A percentile compares a stretch with the other conserved stretches of the same genome.
Evolutionary conservation across 2,888 invertebrate genomes (phyloP).

Genomic region (Lithosia quadra): DNA sequence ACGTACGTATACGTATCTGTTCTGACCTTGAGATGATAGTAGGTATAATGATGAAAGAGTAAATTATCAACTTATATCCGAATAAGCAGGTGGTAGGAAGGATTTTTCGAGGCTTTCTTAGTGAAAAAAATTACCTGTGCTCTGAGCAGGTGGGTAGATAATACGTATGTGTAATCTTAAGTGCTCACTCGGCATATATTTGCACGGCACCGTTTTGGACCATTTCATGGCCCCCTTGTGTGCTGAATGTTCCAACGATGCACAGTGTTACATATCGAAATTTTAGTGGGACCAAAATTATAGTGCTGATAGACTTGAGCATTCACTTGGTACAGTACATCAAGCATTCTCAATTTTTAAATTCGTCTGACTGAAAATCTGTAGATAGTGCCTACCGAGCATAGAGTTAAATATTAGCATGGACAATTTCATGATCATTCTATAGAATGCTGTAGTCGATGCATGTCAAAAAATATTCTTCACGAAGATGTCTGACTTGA

Average conservation of each 20-base stretch:
- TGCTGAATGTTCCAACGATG: constrained; percentile 26
- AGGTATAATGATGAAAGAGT: not conserved
- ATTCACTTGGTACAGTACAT: too few species aligned
- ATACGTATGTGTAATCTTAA: constrained; percentile 21
- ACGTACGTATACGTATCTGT: not conserved
- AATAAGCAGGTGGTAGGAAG: not conserved
- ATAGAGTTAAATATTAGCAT: too few species aligned
- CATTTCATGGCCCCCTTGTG: constrained; percentile 25
- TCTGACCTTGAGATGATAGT: not conserved
- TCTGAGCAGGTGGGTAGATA: constrained; percentile 6
- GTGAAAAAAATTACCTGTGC: not conserved
- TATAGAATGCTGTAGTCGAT: too few species aligned
- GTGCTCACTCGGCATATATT: constrained; percentile 26
- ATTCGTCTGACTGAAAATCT: too few species aligned
- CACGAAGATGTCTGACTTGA: too few species aligned
- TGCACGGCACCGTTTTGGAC: constrained; percentile 25
- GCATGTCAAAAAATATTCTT: too few species aligned
- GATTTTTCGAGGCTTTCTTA: not conserved
- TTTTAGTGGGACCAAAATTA: not conserved
- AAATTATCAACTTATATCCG: too few species aligned
- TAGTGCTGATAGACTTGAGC: not conserved
- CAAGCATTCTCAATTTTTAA: too few species aligned
- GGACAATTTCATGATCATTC: too few species aligned
- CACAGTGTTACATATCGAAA: constrained; percentile 3
- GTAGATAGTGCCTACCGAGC: too few species aligned